These are phyloP conservation scores for Drosophila leonis DNA, from an alignment of 2,888 invertebrate genomes.

Conservation along the genomic window DNA sequence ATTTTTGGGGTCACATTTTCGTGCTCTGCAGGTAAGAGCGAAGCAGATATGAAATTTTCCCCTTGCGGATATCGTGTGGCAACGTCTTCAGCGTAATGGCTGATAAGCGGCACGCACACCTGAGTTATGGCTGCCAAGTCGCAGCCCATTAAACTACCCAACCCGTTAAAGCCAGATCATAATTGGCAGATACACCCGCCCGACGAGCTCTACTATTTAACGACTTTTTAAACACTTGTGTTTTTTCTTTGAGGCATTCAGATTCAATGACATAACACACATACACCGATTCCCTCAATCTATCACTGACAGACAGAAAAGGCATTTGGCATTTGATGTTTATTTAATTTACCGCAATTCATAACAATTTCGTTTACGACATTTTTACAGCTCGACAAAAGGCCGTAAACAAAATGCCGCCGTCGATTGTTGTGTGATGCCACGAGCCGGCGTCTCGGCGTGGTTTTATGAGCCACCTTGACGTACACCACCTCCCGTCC, in stretches of 20 bases:
- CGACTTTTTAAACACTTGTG: conserved; percentile 74
- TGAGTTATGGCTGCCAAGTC: conserved; percentile 60
- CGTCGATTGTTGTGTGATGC: conserved; percentile 63
- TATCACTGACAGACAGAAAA: conserved; percentile 31
- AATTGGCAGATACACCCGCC: conserved; percentile 40
- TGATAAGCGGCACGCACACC: conserved; percentile 67
- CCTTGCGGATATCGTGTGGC: conserved; percentile 66
- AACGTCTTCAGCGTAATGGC: conserved; percentile 42
- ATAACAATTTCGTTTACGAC: conserved; percentile 82
- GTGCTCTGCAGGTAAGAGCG: conserved; percentile 62
- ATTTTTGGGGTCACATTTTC: conserved; percentile 71
- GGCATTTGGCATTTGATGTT: conserved; percentile 75
- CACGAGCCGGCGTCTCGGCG: conserved; percentile 36
- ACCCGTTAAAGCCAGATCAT: conserved; percentile 50
- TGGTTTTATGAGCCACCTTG: conserved; percentile 50
- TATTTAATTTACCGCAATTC: conserved; percentile 80
- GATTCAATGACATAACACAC: conserved; percentile 48
- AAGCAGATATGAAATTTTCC: conserved; percentile 48
- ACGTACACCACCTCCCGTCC: conserved; percentile 25
- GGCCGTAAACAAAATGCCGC: conserved; percentile 67
- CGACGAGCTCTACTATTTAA: conserved; percentile 47
- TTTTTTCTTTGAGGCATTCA: conserved; percentile 33
- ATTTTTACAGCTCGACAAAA: conserved; percentile 70
- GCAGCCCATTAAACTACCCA: conserved; percentile 56
- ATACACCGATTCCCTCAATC: conserved; percentile 12